Evolutionary conservation across 2,888 invertebrate species (phyloP), one percentile per base, ranked within the genome.

Genomic region (Sarcophaga subvicina): DNA sequence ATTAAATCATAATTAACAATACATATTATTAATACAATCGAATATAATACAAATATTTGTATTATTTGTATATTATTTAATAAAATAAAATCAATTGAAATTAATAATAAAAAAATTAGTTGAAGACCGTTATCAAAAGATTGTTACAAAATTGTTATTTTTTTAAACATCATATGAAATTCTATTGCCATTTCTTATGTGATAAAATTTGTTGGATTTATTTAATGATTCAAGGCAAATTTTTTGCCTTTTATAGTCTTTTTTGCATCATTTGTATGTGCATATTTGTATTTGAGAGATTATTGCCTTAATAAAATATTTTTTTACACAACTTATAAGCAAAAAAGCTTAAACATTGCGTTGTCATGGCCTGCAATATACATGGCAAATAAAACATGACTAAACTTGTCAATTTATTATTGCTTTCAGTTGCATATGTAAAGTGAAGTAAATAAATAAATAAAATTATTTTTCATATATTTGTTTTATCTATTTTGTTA

Each of bases 361-460:
- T 54, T 54, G 17, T 54, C 22, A 72, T 72, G 54, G 17, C 54
- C 66, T 47, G 47, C 10, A 60, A 27, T 22, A 47, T 27, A 37
- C 37, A 37, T 37, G 8, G 60, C 25, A 25, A 66, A 62, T 63
- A 70, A 79, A 80, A 80, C 71, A 71, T 80, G 71, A 72, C 71
- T 80, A 25, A 63, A 71, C 63, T 71, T 54, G 54, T 71, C 63
- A 71, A 79, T 71, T 64, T 71, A 37, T 71, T 22, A 47, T 27
- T 22, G n/a, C 14, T 20, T 71, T 8, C 27, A 10, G n/a, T 63
- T 47, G 70, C 69, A 78, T 54, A 54, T 54, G 12, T 17, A 14
- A 54, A 54, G 17, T 14, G 0, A 54, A 54, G 17, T 54, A 4
- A 17, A 17, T 14, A 54, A 12, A 54, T 54, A 63, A 63, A 37